Evolutionary conservation across 1,140 invertebrate genomes (phyloP), one percentile per base, ranked within the genome.

Genomic region (Grapholita molesta): DNA sequence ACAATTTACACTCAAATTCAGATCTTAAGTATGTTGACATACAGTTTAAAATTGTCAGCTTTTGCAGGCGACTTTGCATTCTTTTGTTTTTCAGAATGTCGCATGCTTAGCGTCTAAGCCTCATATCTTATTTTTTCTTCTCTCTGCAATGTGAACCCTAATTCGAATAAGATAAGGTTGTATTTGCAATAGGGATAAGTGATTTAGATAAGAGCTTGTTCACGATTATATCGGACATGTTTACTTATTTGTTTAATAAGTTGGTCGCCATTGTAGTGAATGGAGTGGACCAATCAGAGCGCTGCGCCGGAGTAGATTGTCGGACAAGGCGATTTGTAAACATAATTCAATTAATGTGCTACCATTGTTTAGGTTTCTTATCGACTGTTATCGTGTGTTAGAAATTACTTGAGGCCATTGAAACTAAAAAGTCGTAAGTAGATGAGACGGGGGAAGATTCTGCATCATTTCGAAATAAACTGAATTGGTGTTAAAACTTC

Each of bases 291-390:
- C 85, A 88, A 88, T 86, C 70, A 74, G 69, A 70, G 53, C 42
- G 11, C 32, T 21, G 12, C 57, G 25, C 25, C 66, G 65, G 28
- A 30, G 28, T 53, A 61, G 74, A 74, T 25, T 64, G 68, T 42
- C 69, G 70, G 74, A 73, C 76, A 69, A 35, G 35, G 25, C 23
- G 48, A 57, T 69, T 67, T 81, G 80, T 84, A 86, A 88, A 88
- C 82, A 86, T 88, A 88, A 86, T 88, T 85, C 80, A 88, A 88
- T 88, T 87, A 86, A 86, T 72, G 28, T 66, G 33, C 11, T 57
- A 9, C 57, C 15, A 57, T 25, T 55, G 48, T 55, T 33, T 28
- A 9, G 8, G 21, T 25, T 25, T 9, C 82, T 80, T 84, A 84
- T 84, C 80, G 70, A 15, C 28, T 35, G n/a, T n/a, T 67, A 81